A percentile compares a stretch with the other conserved stretches of the same genome.
These are phyloP conservation scores for Lithobates pipiens DNA, from an alignment of 2,797 vertebrate species.

Conservation along the genomic window DNA sequence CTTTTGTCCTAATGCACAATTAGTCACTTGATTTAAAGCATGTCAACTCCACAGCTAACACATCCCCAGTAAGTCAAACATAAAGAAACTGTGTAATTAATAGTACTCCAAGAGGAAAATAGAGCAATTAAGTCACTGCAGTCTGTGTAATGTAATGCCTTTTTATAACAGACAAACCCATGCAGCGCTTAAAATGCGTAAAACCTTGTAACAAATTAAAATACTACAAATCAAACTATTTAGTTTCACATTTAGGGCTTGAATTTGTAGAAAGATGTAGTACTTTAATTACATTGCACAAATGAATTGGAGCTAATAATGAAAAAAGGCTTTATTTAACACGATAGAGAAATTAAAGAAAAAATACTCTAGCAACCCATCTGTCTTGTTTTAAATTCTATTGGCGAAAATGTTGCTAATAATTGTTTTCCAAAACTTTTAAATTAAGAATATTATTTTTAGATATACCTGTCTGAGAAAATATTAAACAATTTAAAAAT, in stretches of 20 bases:
- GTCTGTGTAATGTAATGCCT: constrained; percentile 4
- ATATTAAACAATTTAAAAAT: too few relatives aligned
- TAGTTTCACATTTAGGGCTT: constrained; percentile 34
- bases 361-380: constrained; percentile 35
- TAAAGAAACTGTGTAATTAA: constrained; percentile 23
- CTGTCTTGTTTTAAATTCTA: constrained; percentile 35
- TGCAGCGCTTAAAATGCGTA: constrained; percentile 34
- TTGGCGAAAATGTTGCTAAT: constrained; percentile 20
- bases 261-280: constrained; percentile 23
- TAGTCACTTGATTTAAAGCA: neutral
- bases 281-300: constrained; percentile 51
- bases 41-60: constrained; percentile 11
- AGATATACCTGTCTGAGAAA: neutral
- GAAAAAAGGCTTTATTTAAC: constrained; percentile 54
- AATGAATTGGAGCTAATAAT: constrained; percentile 54
- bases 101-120: constrained; percentile 17
- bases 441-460: constrained; percentile 21
- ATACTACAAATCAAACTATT: constrained; percentile 52
- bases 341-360: constrained; percentile 26
- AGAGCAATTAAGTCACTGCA: constrained; percentile 37
- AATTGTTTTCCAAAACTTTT: constrained; percentile 27
- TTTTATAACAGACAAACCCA: constrained; percentile 30
- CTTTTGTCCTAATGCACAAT: constrained; percentile 5
- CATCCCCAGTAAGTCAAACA: neutral
- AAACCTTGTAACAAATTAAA: constrained; percentile 56